A percentile compares a stretch with the other conserved stretches of the same genome.
Evolutionary conservation across 2,888 invertebrate genomes (phyloP).

Genomic region (Drosophila demipolita): DNA sequence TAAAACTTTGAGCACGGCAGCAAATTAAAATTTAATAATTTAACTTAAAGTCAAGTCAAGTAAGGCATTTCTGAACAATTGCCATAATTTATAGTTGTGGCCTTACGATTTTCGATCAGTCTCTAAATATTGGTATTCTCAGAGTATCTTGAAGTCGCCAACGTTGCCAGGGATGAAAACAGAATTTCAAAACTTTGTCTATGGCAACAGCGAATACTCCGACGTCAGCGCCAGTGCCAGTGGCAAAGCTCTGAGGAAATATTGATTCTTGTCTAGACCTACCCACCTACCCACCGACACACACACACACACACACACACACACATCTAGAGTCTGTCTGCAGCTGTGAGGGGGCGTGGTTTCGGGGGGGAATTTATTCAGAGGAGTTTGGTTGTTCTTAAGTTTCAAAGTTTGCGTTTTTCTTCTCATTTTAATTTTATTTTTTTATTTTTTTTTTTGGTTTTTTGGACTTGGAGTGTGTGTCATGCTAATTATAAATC

Average conservation of each 20-base stretch:
- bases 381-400: slow-evolving; percentile 16
- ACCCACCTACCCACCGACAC: background rate
- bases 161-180: slow-evolving; percentile 47
- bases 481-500: slow-evolving; percentile 81
- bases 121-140: background rate
- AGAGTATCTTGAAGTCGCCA: slow-evolving; percentile 29
- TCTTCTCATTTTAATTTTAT: slow-evolving; percentile 58
- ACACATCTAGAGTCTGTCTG: slow-evolving; percentile 13
- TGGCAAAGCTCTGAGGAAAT: slow-evolving; percentile 63
- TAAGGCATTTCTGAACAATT: background rate
- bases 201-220: slow-evolving; percentile 13
- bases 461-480: slow-evolving; percentile 59
- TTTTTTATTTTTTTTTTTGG: slow-evolving; percentile 64
- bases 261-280: slow-evolving; percentile 66
- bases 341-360: background rate
- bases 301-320: background rate
- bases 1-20: background rate
- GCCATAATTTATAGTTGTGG: background rate
- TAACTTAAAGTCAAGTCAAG: background rate
- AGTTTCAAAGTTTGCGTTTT: slow-evolving; percentile 68
- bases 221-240: slow-evolving; percentile 6
- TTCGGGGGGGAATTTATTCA: background rate
- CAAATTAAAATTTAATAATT: background rate
- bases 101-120: background rate
- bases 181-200: slow-evolving; percentile 72